These are phyloP conservation scores for Lytechinus pictus DNA, from an alignment of 35 echinoderm and acorn worm genomes.

Conservation along the genomic window DNA sequence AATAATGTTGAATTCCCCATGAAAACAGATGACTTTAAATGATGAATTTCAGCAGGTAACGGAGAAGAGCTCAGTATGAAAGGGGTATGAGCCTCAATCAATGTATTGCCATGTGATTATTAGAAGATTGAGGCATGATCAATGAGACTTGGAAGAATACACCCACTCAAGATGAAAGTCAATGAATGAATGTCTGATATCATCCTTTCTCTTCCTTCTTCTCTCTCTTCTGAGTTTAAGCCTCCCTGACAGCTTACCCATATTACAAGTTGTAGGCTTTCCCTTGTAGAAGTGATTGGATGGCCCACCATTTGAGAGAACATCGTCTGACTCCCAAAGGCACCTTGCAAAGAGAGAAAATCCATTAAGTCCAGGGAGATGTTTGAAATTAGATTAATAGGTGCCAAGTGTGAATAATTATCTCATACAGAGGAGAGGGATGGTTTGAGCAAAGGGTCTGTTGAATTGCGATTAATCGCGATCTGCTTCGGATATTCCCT, in stretches of 20 bases:
- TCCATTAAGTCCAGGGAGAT: background rate
- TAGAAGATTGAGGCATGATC: background rate
- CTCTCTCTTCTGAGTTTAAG: background rate
- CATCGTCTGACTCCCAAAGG: background rate
- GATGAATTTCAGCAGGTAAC: no score
- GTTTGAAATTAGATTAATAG: background rate
- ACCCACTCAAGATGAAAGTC: background rate
- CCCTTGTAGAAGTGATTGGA: background rate
- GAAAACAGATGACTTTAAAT: no score
- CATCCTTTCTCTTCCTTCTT: background rate
- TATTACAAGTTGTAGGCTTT: background rate
- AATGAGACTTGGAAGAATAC: background rate
- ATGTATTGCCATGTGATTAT: background rate
- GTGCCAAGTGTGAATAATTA: background rate
- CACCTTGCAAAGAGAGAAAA: conserved; percentile 6
- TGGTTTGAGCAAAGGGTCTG: background rate
- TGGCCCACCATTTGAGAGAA: background rate
- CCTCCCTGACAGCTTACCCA: background rate
- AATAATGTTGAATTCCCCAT: no score
- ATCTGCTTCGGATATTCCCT: background rate
- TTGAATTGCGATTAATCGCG: conserved; percentile 11
- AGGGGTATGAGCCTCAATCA: background rate
- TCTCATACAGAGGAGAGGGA: background rate
- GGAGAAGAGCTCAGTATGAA: no score
- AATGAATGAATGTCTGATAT: background rate